phyloP scores from a whole-genome alignment of 2,113 vertebrate species.

The Petrocephalus zakoni region DNA sequence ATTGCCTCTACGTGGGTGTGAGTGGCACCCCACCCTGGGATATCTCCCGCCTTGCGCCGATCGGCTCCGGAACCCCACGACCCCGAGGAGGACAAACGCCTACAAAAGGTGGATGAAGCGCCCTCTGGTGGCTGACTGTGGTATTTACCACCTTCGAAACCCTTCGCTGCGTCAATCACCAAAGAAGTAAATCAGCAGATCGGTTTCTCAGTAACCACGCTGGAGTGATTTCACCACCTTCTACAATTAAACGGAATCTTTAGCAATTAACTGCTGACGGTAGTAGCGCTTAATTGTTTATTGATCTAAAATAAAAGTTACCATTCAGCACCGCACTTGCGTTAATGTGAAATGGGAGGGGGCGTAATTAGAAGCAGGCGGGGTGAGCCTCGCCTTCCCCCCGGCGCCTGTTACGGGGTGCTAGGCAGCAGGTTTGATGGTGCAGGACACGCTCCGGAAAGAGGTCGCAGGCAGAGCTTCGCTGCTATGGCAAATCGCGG shows the following conservation, averaged over 20 bases:
- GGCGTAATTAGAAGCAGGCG: conserved; percentile 42
- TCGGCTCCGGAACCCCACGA: too few species aligned
- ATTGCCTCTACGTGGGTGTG: too few species aligned
- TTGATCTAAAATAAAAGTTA: conserved; percentile 32
- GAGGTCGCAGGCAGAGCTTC: not conserved
- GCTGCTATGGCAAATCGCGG: not conserved
- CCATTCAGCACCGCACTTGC: conserved; percentile 20
- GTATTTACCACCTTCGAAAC: not conserved
- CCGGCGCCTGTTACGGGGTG: conserved; percentile 32
- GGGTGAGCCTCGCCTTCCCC: conserved; percentile 29
- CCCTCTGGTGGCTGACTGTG: not conserved
- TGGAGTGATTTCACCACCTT: not conserved
- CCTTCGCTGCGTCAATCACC: not conserved
- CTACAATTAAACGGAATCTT: not conserved
- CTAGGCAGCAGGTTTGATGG: not conserved
- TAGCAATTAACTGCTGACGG: conserved; percentile 1
- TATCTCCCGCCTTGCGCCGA: not conserved
- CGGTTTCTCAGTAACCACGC: not conserved
- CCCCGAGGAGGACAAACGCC: not conserved
- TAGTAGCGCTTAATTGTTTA: conserved; percentile 35
- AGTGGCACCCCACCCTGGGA: not conserved
- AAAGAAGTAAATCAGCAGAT: not conserved
- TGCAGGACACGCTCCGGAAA: not conserved
- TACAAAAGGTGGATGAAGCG: not conserved
- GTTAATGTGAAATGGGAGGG: conserved; percentile 37